phyloP scores from a whole-genome alignment of 23 tunicate genomes.

The Botrylloides violaceus region DNA sequence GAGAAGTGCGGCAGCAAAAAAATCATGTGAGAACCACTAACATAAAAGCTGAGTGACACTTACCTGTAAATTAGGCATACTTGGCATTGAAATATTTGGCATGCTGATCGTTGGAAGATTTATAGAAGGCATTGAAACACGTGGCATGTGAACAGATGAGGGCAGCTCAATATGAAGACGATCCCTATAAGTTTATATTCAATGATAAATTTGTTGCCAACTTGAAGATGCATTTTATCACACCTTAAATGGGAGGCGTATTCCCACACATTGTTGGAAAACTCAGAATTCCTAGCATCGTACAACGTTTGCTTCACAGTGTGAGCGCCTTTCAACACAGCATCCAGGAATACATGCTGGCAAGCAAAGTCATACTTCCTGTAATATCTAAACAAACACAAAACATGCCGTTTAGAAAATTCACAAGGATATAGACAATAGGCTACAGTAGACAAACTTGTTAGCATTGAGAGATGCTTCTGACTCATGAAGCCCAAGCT shows the following conservation, averaged over 20 bases:
- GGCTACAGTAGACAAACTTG: constrained; percentile 18
- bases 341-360: constrained; percentile 79
- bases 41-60: too few species aligned
- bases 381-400: constrained; percentile 46
- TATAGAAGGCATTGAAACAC: constrained; percentile 66
- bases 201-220: not conserved
- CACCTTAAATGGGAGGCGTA: constrained; percentile 70
- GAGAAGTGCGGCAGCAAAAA: too few species aligned
- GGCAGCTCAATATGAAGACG: constrained; percentile 82
- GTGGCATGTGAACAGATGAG: constrained; percentile 23
- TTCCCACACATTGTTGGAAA: constrained; percentile 71
- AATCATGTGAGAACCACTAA: too few species aligned
- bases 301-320: constrained; percentile 68
- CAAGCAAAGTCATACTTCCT: constrained; percentile 74
- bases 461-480: constrained; percentile 28
- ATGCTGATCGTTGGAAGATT: constrained; percentile 46
- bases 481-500: constrained; percentile 18
- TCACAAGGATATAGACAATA: not conserved
- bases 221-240: not conserved
- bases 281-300: constrained; percentile 83
- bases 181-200: constrained; percentile 23
- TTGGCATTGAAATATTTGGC: constrained; percentile 52
- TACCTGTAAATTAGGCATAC: constrained; percentile 82
- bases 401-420: not conserved
- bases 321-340: constrained; percentile 84